Conservation (phyloP, 2,888 invertebrate genomes). For the Agrochola lychnidis region DNA sequence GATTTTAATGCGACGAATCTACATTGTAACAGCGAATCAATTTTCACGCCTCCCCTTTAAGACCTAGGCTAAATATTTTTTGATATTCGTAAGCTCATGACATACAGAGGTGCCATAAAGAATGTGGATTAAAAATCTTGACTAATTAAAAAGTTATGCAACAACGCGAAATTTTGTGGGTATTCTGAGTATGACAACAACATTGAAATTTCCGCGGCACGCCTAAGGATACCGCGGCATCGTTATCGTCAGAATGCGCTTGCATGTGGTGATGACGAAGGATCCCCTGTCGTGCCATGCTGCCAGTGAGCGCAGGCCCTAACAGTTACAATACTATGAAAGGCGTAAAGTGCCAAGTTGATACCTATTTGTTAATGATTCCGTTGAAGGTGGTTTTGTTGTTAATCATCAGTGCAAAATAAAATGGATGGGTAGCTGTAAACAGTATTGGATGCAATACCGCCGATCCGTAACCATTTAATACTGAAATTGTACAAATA, state of each 20-base stretch:
- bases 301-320: background rate
- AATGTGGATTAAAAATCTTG: no score
- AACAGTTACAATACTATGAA: background rate
- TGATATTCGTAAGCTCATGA: no score
- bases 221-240: background rate
- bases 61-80: no score
- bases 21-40: no score
- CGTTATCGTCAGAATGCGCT: background rate
- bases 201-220: background rate
- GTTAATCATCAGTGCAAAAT: slow-evolving; percentile 59
- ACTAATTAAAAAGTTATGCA: no score
- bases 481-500: slow-evolving; percentile 23
- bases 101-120: no score
- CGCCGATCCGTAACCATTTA: accelerated
- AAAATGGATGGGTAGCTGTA: slow-evolving; percentile 67
- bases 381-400: slow-evolving; percentile 53
- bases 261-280: background rate
- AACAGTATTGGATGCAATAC: slow-evolving; percentile 35
- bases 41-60: no score
- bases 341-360: no score
- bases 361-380: slow-evolving; percentile 31
- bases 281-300: background rate
- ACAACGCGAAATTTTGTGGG: no score
- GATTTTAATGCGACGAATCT: background rate
- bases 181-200: no score